Conservation (phyloP, 2,797 vertebrate species). For the Nannoperca australis region DNA sequence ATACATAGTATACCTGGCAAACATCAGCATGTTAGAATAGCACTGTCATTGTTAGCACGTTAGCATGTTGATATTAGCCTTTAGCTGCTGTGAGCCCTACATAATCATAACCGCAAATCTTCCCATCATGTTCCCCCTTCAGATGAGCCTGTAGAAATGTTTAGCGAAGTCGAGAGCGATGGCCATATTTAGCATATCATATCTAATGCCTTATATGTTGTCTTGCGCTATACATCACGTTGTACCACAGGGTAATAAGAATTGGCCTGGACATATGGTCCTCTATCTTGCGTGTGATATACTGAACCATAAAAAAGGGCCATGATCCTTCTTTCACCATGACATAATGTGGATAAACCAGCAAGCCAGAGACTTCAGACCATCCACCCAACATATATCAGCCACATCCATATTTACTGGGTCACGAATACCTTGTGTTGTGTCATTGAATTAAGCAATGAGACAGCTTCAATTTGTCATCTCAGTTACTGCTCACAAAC, state of each 20-base stretch:
- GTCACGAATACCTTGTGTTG: conserved; percentile 2
- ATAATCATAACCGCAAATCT: not conserved
- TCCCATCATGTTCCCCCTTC: not conserved
- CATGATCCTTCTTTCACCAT: conserved; percentile 57
- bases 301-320: conserved; percentile 60
- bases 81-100: not conserved
- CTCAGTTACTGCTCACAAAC: not conserved
- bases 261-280: conserved; percentile 25
- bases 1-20: not conserved
- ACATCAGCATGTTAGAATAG: not conserved
- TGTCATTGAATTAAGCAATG: conserved; percentile 24
- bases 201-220: conserved; percentile 36
- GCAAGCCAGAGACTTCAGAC: conserved; percentile 9
- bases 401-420: conserved; percentile 29
- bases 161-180: conserved; percentile 13
- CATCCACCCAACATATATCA: conserved; percentile 31
- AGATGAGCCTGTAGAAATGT: not conserved
- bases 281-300: conserved; percentile 53
- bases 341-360: conserved; percentile 57
- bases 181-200: conserved; percentile 12
- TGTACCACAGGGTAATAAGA: conserved; percentile 32
- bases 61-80: not conserved
- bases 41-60: not conserved
- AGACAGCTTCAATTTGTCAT: conserved; percentile 19
- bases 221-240: conserved; percentile 50